Conservation (phyloP, 2,888 invertebrate genomes). For the Parapristionchus giblindavisi region DNA sequence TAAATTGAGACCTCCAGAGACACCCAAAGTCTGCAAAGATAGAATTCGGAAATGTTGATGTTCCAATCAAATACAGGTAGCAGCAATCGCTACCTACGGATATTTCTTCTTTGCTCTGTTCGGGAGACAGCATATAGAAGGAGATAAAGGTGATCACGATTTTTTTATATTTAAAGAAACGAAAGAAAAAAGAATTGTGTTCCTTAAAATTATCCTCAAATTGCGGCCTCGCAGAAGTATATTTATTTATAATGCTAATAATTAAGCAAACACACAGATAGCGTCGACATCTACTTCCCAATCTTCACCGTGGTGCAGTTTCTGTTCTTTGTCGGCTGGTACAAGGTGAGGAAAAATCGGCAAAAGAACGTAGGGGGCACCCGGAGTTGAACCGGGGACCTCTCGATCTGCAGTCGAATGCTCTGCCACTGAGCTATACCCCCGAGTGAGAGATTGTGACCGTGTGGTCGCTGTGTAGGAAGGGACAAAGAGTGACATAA, state of each 20-base stretch:
- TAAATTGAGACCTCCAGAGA: neutral
- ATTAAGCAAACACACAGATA: slow-evolving; percentile 39
- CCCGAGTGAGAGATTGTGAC: no score
- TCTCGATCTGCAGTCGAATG: slow-evolving; percentile 69
- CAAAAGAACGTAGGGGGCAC: slow-evolving; percentile 52
- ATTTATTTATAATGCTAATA: neutral
- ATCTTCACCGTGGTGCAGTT: slow-evolving; percentile 59
- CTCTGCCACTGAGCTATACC: slow-evolving; percentile 68
- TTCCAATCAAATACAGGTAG: no score
- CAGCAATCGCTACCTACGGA: slow-evolving; percentile 70
- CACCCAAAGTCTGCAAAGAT: neutral
- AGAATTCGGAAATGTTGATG: neutral
- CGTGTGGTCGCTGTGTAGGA: no score
- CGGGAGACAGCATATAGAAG: slow-evolving; percentile 65
- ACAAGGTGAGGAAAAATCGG: slow-evolving; percentile 46
- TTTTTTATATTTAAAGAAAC: neutral
- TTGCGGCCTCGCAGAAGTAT: no score
- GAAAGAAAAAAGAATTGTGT: neutral
- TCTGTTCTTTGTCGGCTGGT: slow-evolving; percentile 61
- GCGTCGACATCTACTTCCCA: slow-evolving; percentile 52
- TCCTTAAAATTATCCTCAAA: neutral
- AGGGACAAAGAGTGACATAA: no score
- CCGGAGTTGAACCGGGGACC: slow-evolving; percentile 67
- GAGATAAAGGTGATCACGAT: neutral
- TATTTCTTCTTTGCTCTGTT: slow-evolving; percentile 71